Evolutionary conservation across 2,888 invertebrate species (phyloP), one percentile per base, ranked within the genome.

Genomic region (Campopleginae sp.): DNA sequence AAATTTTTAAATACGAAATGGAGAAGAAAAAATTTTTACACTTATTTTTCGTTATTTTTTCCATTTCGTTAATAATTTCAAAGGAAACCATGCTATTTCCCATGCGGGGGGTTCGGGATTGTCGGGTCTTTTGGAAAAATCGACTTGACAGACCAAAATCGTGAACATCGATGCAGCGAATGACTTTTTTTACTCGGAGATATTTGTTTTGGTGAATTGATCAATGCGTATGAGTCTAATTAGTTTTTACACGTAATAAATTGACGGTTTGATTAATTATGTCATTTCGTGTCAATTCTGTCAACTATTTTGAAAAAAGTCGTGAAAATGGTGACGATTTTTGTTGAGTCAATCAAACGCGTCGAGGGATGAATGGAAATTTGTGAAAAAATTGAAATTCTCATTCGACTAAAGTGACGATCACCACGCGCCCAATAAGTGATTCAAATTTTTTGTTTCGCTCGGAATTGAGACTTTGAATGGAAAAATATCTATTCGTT

Each of bases 401-500:
- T 0, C 2, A 10, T 14, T 12, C 1, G 27, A 33, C 31, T 33
- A 70, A 4, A 27, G n/a, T 46, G 33, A 8, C 27, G 48, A 70
- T 70, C n/a, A 33, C 8, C 48, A 51, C 33, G 71, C 54, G 23
- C 5, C 7, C 3, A 38, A 54, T 54, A 54, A 38, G 14, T 54
- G 71, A 51, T 72, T 27, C 14, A 17, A 27, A 14, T 58, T 8
- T 51, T 19, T 51, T 70, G 27, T 72, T 44, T 2, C 4, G 42
- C 23, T 17, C 17, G 23, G 42, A 58, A 27, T 58, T 27, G 51
- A 17, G 72, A 23, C 58, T 72, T 17, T 17, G n/a, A 17, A 17
- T 27, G 68, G 23, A 27, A 33, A 38, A 51, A n/a, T 31, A 48
- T 48, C 58, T 33, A 72, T 72, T 31, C 42, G 58, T 72, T 72